Conservation (phyloP, 2,113 vertebrate genomes). For the Bathybates hornii region DNA sequence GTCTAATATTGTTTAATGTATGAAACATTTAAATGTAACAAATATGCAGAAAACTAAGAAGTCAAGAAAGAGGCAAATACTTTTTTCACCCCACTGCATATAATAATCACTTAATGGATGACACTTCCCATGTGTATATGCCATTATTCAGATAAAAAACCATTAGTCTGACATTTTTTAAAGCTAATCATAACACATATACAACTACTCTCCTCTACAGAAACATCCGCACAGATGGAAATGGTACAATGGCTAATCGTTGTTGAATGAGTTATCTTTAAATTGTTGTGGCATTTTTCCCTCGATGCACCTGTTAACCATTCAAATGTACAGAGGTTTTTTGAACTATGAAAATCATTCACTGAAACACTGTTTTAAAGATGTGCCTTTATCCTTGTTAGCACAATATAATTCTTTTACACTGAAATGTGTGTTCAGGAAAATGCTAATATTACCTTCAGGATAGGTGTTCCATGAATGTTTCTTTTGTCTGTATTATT, state of each 20-base stretch:
- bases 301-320: neutral
- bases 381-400: constrained; percentile 29
- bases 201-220: neutral
- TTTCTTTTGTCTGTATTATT: neutral
- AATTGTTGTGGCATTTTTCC: neutral
- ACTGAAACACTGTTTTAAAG: constrained; percentile 53
- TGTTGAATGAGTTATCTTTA: neutral
- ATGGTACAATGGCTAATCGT: neutral
- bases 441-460: neutral
- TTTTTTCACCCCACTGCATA: neutral
- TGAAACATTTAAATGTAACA: neutral
- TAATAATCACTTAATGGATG: neutral
- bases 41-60: neutral
- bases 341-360: neutral
- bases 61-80: neutral
- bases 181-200: neutral
- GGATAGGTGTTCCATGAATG: neutral
- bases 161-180: neutral
- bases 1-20: neutral
- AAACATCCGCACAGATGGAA: neutral
- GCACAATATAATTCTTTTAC: neutral
- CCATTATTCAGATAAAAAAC: neutral
- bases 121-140: neutral
- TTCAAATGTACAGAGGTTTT: neutral
- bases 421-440: constrained; percentile 50